Conservation (phyloP, 2,113 vertebrate genomes). For the Eclectus roratus region DNA sequence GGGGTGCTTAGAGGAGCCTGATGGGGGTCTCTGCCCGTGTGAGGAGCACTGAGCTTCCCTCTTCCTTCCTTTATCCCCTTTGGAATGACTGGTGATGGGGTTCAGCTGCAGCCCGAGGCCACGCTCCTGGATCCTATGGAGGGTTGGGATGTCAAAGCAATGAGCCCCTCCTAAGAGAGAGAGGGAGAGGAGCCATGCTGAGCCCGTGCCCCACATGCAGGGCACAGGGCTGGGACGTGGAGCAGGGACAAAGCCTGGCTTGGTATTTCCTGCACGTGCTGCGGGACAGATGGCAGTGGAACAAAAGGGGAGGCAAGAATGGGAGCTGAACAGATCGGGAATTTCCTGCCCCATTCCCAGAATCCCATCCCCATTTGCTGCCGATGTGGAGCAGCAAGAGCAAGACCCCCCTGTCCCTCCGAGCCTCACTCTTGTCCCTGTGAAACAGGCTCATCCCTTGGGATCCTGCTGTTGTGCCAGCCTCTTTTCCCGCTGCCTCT, state of each 20-base stretch:
- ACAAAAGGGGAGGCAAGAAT: slow-evolving; percentile 57
- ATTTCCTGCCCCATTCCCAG: background rate
- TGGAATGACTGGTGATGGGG: accelerated
- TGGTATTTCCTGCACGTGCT: slow-evolving; percentile 46
- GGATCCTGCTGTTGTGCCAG: accelerated
- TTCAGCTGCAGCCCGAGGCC: background rate
- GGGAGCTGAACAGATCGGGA: slow-evolving; percentile 28
- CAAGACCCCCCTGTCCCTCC: background rate
- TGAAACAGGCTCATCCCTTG: background rate
- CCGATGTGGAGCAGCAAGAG: background rate
- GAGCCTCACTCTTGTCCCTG: background rate
- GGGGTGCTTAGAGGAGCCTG: background rate
- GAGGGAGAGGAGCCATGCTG: background rate
- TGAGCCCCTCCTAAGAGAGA: background rate
- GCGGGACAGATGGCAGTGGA: slow-evolving; percentile 56
- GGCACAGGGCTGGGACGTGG: background rate
- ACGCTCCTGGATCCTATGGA: accelerated
- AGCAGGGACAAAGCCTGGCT: slow-evolving; percentile 32
- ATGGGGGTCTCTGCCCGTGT: accelerated
- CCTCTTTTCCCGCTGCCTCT: background rate
- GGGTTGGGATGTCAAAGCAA: background rate
- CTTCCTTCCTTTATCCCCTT: background rate
- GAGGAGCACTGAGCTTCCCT: background rate
- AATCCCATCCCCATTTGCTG: background rate
- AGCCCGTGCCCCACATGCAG: background rate